Conservation (phyloP, 2,113 vertebrate genomes). For the Forbesichthys agassizii region DNA sequence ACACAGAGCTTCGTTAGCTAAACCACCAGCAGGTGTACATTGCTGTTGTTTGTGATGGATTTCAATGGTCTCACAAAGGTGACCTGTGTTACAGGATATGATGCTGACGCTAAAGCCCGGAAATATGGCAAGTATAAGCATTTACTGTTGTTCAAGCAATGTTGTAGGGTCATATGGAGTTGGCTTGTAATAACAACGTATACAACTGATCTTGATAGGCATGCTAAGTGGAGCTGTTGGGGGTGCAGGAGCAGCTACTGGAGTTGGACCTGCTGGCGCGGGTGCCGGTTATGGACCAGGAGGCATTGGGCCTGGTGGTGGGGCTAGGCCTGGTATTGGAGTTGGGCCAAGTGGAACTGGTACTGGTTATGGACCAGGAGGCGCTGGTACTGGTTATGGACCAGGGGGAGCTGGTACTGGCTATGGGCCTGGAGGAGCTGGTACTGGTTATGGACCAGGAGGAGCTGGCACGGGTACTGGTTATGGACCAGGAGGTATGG, state of each 20-base stretch:
- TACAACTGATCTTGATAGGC: not conserved
- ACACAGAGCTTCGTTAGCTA: not conserved
- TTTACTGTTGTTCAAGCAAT: not conserved
- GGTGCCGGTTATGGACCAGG: constrained; percentile 26
- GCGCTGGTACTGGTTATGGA: constrained; percentile 18
- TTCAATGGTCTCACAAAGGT: not conserved
- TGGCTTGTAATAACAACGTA: not conserved
- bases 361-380: constrained; percentile 32
- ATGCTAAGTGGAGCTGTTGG: constrained; percentile 13
- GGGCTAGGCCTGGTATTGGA: constrained; percentile 27
- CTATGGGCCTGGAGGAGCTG: constrained; percentile 42
- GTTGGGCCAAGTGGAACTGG: constrained; percentile 31
- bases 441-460: constrained; percentile 34
- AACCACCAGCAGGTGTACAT: not conserved
- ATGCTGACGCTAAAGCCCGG: constrained; percentile 12
- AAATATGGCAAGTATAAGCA: constrained; percentile 16
- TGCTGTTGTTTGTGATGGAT: too few relatives aligned
- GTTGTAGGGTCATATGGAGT: not conserved
- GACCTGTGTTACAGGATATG: constrained; percentile 16
- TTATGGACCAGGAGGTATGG: constrained; percentile 43
- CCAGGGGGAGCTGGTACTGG: constrained; percentile 30
- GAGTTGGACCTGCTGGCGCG: not conserved
- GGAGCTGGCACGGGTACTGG: constrained; percentile 16
- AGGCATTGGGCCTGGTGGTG: constrained; percentile 17
- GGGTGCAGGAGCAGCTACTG: constrained; percentile 18